Evolutionary conservation across 2,113 vertebrate species (phyloP), one percentile per base, ranked within the genome.

Genomic region (Nycticryphes semicollaris): DNA sequence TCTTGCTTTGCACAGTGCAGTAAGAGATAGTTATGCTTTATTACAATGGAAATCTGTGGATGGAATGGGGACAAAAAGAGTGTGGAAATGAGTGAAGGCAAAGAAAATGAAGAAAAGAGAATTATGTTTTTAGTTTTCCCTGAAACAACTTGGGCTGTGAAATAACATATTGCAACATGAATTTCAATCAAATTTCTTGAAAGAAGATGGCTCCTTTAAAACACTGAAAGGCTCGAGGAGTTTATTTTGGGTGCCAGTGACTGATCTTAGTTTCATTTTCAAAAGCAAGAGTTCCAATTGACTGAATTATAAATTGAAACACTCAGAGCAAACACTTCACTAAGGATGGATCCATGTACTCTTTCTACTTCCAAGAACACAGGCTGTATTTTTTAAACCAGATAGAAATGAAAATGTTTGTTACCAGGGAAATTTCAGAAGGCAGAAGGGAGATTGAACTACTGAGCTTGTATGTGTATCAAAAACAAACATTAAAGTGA

Each of bases 221-320:
- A 79, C 35, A 72, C 16, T 77, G 68, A 86, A 86, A 76, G 51
- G 28, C 53, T 88, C 35, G 68, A 72, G 60, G 85, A 89, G 31
- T 86, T 74, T 94, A 59, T 93, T 93, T 96, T 60, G 81, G 77
- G 62, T 88, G 35, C 45, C 28, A 33, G n/a, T 64, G 76, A 59
- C 35, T 85, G 85, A 90, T 70, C 41, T 84, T 89, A 92, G 76
- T 96, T 94, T 79, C 68, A 93, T 93, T 96, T 96, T 84, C 76
- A 86, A 80, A 92, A 86, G 17, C 1, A 3, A 76, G 60, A 66
- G n/a, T 93, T 96, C 66, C 90, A 92, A 57, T n/a, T 87, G 89
- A 89, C 53, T 93, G 60, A 80, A 43, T 64, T 90, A 92, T 86
- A 94, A 90, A 95, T 47, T 76, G 80, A 92, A 93, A 66, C 48